Evolutionary conservation across 2,113 vertebrate species (phyloP), one percentile per base, ranked within the genome.

Genomic region (Oplegnathus fasciatus): DNA sequence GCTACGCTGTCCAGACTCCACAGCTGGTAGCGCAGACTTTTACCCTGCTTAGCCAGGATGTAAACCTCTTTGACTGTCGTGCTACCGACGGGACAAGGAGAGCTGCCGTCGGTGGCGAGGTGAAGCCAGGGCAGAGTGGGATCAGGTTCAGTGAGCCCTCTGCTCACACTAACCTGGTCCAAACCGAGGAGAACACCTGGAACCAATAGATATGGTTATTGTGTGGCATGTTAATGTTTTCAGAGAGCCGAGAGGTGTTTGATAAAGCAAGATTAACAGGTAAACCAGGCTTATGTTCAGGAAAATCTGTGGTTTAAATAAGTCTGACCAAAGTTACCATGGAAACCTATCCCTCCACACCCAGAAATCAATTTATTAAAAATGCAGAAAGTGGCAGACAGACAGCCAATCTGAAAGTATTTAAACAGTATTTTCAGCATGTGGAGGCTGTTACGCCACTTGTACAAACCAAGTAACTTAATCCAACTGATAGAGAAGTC

Each of bases 31-130:
- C 93, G 96, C 77, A 96, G 93, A 86, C 97, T 98, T 90, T 98
- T 98, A 44, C 97, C 97, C 88, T 98, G 97, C 88, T 98, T 98
- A 40, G 96, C 94, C 17, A 97, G 85, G 83, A 97, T 57, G 83
- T 94, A 94, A 6, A 89, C 87, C 52, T 96, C 92, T 46, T 73
- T 75, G 48, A 93, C 61, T 0, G 71, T 66, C 0, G 61, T 14
- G 48, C 2, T 46, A n/a, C 60, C 11, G 11, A 77, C 28, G 1
- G 89, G 93, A 84, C 88, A 86, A 0, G 91, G 68, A 20, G 40
- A 44, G 28, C 58, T 26, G 15, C 52, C 7, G 37, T 81, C 74
- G 1, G 22, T 9, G 1, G 82, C 73, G 55, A 94, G 73, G 67
- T 58, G 69, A 5, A 96, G 89, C 96, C 96, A 96, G 7, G 94